Conservation (phyloP, 2,797 vertebrate genomes). For the Cercopithecus mitis region DNA sequence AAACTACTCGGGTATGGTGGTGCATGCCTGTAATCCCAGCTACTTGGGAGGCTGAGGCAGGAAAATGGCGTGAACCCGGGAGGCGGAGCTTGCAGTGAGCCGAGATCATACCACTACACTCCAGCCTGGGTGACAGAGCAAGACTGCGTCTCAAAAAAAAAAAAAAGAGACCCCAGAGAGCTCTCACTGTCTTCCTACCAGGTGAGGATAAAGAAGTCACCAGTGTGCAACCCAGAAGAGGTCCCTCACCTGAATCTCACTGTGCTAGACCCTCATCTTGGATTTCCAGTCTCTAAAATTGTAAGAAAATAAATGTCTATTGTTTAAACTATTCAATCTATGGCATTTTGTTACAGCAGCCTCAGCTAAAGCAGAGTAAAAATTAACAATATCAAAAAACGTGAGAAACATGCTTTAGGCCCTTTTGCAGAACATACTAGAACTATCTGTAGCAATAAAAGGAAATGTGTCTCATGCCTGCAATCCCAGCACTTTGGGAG, state of each 20-base stretch:
- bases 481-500: no score
- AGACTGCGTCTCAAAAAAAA: no score
- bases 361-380: neutral
- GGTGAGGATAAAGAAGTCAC: neutral
- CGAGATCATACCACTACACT: no score
- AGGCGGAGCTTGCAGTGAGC: no score
- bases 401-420: neutral
- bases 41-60: no score
- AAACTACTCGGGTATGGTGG: no score
- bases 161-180: neutral
- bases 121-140: no score
- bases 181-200: neutral
- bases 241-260: neutral
- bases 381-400: neutral
- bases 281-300: neutral
- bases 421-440: neutral
- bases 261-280: no score
- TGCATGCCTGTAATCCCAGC: no score
- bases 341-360: neutral
- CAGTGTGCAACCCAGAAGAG: neutral
- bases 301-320: neutral
- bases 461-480: neutral
- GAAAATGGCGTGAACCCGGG: accelerated
- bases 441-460: neutral
- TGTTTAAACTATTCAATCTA: neutral